Conservation (phyloP, 2,888 invertebrate species). For the Cephus spinipes region DNA sequence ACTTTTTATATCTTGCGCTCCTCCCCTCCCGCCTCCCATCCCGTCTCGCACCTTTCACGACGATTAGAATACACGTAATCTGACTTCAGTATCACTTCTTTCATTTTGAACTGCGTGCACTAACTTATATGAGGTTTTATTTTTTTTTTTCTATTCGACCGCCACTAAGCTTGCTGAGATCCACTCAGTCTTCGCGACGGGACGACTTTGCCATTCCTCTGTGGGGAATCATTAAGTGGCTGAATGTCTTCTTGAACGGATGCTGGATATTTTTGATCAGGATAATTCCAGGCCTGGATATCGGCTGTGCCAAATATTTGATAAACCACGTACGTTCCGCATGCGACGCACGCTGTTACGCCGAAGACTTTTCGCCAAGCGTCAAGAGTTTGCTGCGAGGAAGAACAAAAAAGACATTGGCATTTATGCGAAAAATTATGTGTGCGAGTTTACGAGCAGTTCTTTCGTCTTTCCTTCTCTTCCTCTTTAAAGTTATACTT, state of each 20-base stretch:
- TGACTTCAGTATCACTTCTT: neutral
- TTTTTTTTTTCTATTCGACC: neutral
- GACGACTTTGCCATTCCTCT: slow-evolving; percentile 46
- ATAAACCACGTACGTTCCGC: slow-evolving; percentile 74
- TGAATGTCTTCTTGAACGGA: slow-evolving; percentile 55
- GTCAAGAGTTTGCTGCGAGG: slow-evolving; percentile 64
- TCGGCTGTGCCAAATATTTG: slow-evolving; percentile 78
- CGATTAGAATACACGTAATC: slow-evolving; percentile 2
- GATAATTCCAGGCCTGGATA: slow-evolving; percentile 71
- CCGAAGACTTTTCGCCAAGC: slow-evolving; percentile 77
- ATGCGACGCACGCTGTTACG: slow-evolving; percentile 72
- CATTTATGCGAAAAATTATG: neutral
- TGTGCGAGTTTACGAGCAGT: neutral
- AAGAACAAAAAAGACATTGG: neutral
- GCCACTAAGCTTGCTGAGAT: slow-evolving; percentile 45
- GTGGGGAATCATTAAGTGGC: slow-evolving; percentile 55
- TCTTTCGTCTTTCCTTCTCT: neutral
- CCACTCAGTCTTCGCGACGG: slow-evolving; percentile 32
- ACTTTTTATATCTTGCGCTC: slow-evolving; percentile 26
- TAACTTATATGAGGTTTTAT: slow-evolving; percentile 11
- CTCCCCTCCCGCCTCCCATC: too few species aligned
- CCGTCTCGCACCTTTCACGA: neutral
- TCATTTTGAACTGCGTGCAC: neutral
- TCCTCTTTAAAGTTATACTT: slow-evolving; percentile 43
- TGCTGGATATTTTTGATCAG: slow-evolving; percentile 58